These are phyloP conservation scores for Apis florea DNA, from an alignment of 1,140 invertebrate species.

Conservation along the genomic window DNA sequence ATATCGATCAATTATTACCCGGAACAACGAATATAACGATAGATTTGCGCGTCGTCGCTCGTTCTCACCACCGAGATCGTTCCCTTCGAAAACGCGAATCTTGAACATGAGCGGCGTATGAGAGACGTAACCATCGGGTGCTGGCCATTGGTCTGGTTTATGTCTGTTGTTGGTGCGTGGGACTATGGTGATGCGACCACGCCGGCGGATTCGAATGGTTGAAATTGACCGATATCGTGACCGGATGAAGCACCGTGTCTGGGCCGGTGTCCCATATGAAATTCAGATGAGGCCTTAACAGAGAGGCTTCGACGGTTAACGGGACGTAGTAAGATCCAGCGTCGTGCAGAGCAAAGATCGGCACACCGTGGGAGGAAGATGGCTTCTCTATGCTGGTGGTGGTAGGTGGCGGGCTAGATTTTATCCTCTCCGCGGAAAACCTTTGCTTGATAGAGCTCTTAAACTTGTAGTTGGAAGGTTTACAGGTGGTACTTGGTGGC, in stretches of 20 bases:
- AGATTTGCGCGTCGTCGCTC: background rate
- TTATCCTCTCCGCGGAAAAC: slow-evolving; percentile 82
- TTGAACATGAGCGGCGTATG: background rate
- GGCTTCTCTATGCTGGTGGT: slow-evolving; percentile 66
- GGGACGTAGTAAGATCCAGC: slow-evolving; percentile 95
- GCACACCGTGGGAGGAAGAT: slow-evolving; percentile 79
- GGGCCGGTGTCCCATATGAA: slow-evolving; percentile 81
- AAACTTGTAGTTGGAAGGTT: slow-evolving; percentile 90
- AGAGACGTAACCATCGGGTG: background rate
- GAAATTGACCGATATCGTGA: slow-evolving; percentile 95
- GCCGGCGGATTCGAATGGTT: slow-evolving; percentile 69
- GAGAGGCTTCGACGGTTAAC: slow-evolving; percentile 90
- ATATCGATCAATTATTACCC: background rate
- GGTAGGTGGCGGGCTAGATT: slow-evolving; percentile 72
- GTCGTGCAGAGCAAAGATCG: slow-evolving; percentile 91
- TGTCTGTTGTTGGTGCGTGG: slow-evolving; percentile 67
- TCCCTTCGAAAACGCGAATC: background rate
- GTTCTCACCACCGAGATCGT: background rate
- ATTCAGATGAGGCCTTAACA: slow-evolving; percentile 86
- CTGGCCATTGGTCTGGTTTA: slow-evolving; percentile 23
- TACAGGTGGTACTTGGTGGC: slow-evolving; percentile 61
- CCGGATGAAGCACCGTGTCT: slow-evolving; percentile 90
- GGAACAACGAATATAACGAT: background rate
- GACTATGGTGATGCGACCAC: slow-evolving; percentile 74
- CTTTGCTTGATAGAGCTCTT: slow-evolving; percentile 96